Conservation (phyloP, 2,797 vertebrate species). For the Eulemur rubriventer region DNA sequence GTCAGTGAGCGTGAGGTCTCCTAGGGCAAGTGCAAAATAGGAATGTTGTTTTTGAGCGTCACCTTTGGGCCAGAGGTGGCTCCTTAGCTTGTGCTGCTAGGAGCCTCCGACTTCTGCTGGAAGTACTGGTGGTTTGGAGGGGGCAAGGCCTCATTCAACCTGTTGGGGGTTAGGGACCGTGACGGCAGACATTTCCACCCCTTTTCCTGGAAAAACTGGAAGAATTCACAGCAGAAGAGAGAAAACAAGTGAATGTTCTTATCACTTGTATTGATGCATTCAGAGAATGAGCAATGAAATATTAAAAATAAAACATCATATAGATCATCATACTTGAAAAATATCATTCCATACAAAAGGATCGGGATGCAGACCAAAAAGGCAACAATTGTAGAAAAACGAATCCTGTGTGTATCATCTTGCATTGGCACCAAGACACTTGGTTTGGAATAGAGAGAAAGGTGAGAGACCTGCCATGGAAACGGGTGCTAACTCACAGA, state of each 20-base stretch:
- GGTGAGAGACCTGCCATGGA: constrained; percentile 57
- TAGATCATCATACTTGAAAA: constrained; percentile 85
- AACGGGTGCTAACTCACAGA: constrained; percentile 78
- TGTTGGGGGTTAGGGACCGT: constrained; percentile 35
- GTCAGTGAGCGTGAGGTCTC: constrained; percentile 43
- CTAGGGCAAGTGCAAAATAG: background rate
- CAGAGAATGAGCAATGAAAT: constrained; percentile 75
- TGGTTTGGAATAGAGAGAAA: constrained; percentile 73
- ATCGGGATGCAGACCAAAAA: constrained; percentile 71
- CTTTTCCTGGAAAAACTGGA: constrained; percentile 54
- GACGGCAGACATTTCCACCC: constrained; percentile 52
- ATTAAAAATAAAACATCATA: constrained; percentile 60
- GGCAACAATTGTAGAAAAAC: constrained; percentile 66
- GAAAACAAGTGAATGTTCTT: constrained; percentile 70
- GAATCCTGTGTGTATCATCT: constrained; percentile 45
- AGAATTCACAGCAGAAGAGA: constrained; percentile 70
- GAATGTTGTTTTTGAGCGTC: background rate
- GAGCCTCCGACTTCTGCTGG: constrained; percentile 71
- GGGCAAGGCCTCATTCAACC: constrained; percentile 23
- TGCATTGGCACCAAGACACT: constrained; percentile 52
- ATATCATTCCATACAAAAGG: constrained; percentile 70
- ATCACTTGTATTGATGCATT: constrained; percentile 77
- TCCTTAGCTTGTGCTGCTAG: constrained; percentile 70
- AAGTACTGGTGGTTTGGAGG: constrained; percentile 70
- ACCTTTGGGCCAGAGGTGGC: constrained; percentile 63